A percentile compares a stretch with the other conserved stretches of the same genome.
Conservation (phyloP, 2,113 vertebrate species). For the Willisornis vidua region DNA sequence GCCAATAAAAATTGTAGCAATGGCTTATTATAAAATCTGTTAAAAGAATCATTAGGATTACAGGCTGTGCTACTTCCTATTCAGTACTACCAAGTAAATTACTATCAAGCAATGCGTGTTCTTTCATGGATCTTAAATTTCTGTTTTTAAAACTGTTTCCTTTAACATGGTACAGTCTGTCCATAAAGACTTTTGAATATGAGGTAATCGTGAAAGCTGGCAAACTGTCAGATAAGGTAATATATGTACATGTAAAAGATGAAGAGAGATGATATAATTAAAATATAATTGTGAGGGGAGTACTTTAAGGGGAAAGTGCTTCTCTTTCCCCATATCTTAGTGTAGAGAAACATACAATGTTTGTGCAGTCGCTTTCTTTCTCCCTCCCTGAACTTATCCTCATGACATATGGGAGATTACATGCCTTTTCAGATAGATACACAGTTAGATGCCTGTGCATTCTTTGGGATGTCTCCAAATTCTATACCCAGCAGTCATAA, state of each 20-base stretch:
- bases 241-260: neutral
- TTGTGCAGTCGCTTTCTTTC: neutral
- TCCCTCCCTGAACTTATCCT: neutral
- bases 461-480: neutral
- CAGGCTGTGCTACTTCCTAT: neutral
- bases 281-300: slow-evolving; percentile 6
- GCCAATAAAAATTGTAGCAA: neutral
- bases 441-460: neutral
- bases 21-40: neutral
- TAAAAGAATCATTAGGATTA: neutral
- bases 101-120: neutral
- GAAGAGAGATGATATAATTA: neutral
- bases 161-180: neutral
- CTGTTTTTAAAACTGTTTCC: neutral
- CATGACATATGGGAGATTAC: neutral
- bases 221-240: neutral
- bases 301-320: neutral
- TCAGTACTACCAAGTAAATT: neutral
- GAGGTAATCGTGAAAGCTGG: neutral
- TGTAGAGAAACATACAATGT: neutral
- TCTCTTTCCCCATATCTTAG: neutral
- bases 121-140: neutral
- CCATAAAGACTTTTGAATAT: neutral
- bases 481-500: neutral
- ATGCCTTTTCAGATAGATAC: neutral